Evolutionary conservation across 2,797 vertebrate species (phyloP).

Genomic region (Pempheris klunzingeri): DNA sequence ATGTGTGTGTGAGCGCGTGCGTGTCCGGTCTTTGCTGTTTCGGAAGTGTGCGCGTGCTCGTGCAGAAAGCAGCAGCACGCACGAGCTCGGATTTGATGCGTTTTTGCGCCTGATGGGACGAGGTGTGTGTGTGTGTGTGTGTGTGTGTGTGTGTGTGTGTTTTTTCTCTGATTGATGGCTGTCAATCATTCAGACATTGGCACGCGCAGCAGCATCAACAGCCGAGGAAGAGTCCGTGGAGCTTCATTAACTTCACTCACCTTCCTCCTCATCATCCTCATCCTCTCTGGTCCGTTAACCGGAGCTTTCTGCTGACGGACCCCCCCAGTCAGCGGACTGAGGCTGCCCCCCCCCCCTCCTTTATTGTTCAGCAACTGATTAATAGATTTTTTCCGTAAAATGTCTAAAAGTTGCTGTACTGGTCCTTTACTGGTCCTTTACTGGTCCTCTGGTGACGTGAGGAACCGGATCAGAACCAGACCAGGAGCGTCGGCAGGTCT

Average conservation of each 20-base stretch:
- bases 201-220: neutral
- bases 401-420: too few species aligned
- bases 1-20: neutral
- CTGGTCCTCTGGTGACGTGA: too few species aligned
- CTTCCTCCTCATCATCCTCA: too few species aligned
- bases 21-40: neutral
- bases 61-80: neutral
- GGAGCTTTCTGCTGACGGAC: too few species aligned
- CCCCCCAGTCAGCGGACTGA: too few species aligned
- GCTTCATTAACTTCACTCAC: conserved; percentile 32
- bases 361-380: too few species aligned
- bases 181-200: conserved; percentile 6
- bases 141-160: neutral
- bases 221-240: neutral
- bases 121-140: neutral
- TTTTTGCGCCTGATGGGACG: neutral
- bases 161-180: conserved; percentile 32
- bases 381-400: too few species aligned
- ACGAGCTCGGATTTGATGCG: neutral
- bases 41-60: neutral
- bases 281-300: too few species aligned
- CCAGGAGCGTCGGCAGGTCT: too few species aligned
- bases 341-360: too few species aligned
- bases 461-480: too few species aligned
- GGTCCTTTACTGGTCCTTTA: too few species aligned